phyloP scores from a whole-genome alignment of 1,140 invertebrate genomes.

The Hirudo medicinalis region DNA sequence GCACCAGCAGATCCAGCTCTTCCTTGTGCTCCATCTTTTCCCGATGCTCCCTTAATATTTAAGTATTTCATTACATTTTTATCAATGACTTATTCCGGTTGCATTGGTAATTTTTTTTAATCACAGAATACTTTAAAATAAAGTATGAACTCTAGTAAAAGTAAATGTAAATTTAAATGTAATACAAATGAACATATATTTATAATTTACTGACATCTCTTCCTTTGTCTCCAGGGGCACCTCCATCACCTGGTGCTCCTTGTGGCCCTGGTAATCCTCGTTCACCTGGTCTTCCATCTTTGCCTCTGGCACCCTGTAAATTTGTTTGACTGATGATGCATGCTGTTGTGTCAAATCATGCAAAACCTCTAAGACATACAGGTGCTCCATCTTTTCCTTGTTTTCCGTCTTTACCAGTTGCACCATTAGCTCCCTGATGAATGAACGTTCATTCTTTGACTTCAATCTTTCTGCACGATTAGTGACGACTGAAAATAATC shows the following conservation, averaged over 20 bases:
- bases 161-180: not conserved
- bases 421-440: slow-evolving; percentile 2
- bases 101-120: not conserved
- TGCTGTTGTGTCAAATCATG: not conserved
- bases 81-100: too few relatives aligned
- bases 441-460: too few relatives aligned
- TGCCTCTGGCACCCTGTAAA: slow-evolving; percentile 7
- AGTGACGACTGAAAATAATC: too few relatives aligned
- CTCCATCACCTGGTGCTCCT: slow-evolving; percentile 6
- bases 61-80: not conserved
- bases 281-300: slow-evolving; percentile 9
- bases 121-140: not conserved
- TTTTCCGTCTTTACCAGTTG: not conserved
- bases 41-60: not conserved
- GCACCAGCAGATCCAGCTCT: not conserved
- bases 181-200: not conserved
- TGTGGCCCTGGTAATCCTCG: not conserved
- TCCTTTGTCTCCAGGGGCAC: slow-evolving; percentile 5
- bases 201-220: not conserved
- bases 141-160: not conserved
- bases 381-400: slow-evolving; percentile 3
- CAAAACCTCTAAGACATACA: not conserved
- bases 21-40: not conserved
- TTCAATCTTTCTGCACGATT: too few relatives aligned
- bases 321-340: not conserved